phyloP scores from a whole-genome alignment of 53 echinoderm and acorn worm species.

The Holothuria scabra region DNA sequence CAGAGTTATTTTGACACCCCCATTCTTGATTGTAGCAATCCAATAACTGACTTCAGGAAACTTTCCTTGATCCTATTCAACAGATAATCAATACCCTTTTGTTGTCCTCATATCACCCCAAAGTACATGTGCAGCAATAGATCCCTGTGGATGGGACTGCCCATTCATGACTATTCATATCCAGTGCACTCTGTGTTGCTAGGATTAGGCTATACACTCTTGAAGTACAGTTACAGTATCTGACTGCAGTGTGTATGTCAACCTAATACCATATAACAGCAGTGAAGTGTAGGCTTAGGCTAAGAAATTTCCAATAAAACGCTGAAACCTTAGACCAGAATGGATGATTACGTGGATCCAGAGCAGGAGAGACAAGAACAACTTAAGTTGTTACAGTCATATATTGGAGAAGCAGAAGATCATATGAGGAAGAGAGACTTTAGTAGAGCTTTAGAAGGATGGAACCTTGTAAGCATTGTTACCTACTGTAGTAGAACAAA shows the following conservation, averaged over 20 bases:
- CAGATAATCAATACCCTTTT: slow-evolving; percentile 7
- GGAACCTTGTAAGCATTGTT: slow-evolving; percentile 74
- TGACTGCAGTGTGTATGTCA: background rate
- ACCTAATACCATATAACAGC: background rate
- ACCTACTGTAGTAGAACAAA: too few relatives aligned
- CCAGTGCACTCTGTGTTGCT: slow-evolving; percentile 3
- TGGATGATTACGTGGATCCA: slow-evolving; percentile 93
- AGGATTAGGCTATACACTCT: slow-evolving; percentile 17
- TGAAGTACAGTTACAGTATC: too few relatives aligned
- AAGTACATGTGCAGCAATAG: background rate
- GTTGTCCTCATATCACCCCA: background rate
- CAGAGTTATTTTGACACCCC: background rate
- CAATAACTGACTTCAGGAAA: background rate
- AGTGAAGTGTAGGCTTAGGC: background rate
- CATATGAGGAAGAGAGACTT: slow-evolving; percentile 95
- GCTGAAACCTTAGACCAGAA: background rate
- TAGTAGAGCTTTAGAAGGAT: slow-evolving; percentile 79
- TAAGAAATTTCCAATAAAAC: background rate
- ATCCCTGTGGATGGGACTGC: slow-evolving; percentile 1
- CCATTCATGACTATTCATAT: slow-evolving; percentile 35
- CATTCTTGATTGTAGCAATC: slow-evolving; percentile 14
- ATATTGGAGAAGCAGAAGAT: slow-evolving; percentile 89
- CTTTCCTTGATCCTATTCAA: slow-evolving; percentile 13
- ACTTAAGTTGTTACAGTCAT: slow-evolving; percentile 86
- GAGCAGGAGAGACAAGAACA: slow-evolving; percentile 81